Evolutionary conservation across 2,797 vertebrate genomes (phyloP), one percentile per base, ranked within the genome.

Genomic region (Neosalanx taihuensis): DNA sequence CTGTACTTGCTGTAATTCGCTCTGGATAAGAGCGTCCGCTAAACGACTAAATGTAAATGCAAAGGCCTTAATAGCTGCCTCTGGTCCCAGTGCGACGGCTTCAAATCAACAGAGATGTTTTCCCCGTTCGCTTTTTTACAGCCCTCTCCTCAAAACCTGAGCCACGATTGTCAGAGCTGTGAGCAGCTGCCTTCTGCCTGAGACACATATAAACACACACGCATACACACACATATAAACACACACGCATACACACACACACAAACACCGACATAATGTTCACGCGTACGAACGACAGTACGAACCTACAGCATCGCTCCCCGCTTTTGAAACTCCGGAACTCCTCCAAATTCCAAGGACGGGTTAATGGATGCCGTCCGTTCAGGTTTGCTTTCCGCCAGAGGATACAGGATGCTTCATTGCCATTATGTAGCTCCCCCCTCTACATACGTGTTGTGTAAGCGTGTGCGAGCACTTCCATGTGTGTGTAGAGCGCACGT

Each of bases 161-260:
- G 78, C 66, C 41, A 71, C 3, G 64, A 74, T 67, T 76, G 75
- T 69, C 37, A 51, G 76, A 65, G 64, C 69, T 70, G 67, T 72
- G 73, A 85, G 76, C 78, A 78, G 69, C 78, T 83, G 77, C 65
- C 76, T 68, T 80, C 31, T 73, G 70, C 69, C 69, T 72, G 56
- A 72, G 58, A 69, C 70, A 72, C 41, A 56, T 51, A 26, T 17
- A 33, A 20, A 69, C 37, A 49, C 10, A 69, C 26, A 60, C 17
- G 29, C 20, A 60, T 4, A 17, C 9, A 60, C 20, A 60, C 3
- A 13, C 57, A 56, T 12, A 56, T 3, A 56, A 3, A 33, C 26
- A 18, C 31, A 49, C 53, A 70, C 60, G 18, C 53, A 56, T 15
- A 56, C 57, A 33, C 26, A 18, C 31, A 49, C 53, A 70, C 60